Evolutionary conservation across 2,888 invertebrate species (phyloP), one percentile per base, ranked within the genome.

Genomic region (Torymus texanus): DNA sequence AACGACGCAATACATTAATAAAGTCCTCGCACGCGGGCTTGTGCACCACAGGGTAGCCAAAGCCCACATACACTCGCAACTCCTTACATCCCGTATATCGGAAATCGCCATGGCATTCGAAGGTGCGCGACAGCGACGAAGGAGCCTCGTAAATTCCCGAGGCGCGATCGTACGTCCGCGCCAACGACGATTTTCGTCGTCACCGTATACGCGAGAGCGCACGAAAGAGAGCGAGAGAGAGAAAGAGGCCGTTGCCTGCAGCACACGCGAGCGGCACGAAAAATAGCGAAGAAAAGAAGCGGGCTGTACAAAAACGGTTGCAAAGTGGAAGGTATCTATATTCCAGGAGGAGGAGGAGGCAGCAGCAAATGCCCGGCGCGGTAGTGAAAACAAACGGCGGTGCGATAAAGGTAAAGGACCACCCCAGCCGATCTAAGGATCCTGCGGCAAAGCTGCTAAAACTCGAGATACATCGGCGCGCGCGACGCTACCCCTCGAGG

Each of bases 131-230:
- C 83, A 82, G 67, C 76, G 80, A 82, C 81, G 78, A 82, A 81
- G 80, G 81, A 82, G 83, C 81, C 82, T 82, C 84, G 81, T 84
- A 84, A 84, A 84, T 84, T 84, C 82, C 72, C 78, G 82, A 72
- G 81, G 68, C 80, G 83, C 82, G 83, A 84, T 84, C 83, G 82
- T 83, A 83, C 82, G 83, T 84, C 84, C 82, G 83, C 82, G 83
- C 82, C 84, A 83, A 80, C 78, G 81, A 81, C 78, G 72, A 78
- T 78, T 81, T 79, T 72, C 63, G 24, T 21, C 71, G 65, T 70
- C 29, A 29, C 53, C 11, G 21, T 4, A 5, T 41, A 16, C 50
- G 12, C 21, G 3, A 41, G 13, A 1, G 65, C 0, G n/a, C 21
- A 16, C 13, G 29, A 59, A 16, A 29, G 21, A 21, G 21, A 21